Evolutionary conservation across 2,888 invertebrate genomes (phyloP).

Genomic region (Pseudolycoriella hygida): DNA sequence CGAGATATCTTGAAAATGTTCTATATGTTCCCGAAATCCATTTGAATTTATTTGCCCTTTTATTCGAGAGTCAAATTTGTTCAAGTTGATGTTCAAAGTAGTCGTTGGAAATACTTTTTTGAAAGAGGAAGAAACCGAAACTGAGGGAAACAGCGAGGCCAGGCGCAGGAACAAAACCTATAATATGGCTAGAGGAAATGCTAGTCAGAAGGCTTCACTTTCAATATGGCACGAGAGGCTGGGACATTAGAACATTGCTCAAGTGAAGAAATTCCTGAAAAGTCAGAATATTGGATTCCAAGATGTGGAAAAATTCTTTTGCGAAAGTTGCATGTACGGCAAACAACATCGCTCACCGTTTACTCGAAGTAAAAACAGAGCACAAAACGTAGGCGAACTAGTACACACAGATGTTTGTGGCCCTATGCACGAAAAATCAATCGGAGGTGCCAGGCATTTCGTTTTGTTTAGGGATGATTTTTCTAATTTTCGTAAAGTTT

Average conservation of each 20-base stretch:
- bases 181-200: background rate
- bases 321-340: slow-evolving; percentile 12
- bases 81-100: slow-evolving; percentile 5
- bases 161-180: too few relatives aligned
- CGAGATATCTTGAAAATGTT: slow-evolving; percentile 11
- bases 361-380: background rate
- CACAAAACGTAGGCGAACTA: slow-evolving; percentile 9
- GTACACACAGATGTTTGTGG: slow-evolving; percentile 14
- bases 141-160: too few relatives aligned
- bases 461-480: slow-evolving; percentile 13
- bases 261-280: slow-evolving; percentile 12
- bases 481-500: too few relatives aligned
- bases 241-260: slow-evolving; percentile 12
- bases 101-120: too few relatives aligned
- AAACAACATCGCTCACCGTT: slow-evolving; percentile 14
- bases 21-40: slow-evolving; percentile 10
- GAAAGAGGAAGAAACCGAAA: too few relatives aligned
- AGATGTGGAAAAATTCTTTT: slow-evolving; percentile 8
- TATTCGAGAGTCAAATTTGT: too few relatives aligned
- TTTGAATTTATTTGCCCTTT: slow-evolving; percentile 12
- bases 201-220: slow-evolving; percentile 3
- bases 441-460: slow-evolving; percentile 12
- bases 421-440: slow-evolving; percentile 10
- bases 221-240: slow-evolving; percentile 14
- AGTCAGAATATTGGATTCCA: slow-evolving; percentile 8